These are phyloP conservation scores for Hyposmocoma kahamanoa DNA, from an alignment of 1,140 invertebrate genomes.

Conservation along the genomic window DNA sequence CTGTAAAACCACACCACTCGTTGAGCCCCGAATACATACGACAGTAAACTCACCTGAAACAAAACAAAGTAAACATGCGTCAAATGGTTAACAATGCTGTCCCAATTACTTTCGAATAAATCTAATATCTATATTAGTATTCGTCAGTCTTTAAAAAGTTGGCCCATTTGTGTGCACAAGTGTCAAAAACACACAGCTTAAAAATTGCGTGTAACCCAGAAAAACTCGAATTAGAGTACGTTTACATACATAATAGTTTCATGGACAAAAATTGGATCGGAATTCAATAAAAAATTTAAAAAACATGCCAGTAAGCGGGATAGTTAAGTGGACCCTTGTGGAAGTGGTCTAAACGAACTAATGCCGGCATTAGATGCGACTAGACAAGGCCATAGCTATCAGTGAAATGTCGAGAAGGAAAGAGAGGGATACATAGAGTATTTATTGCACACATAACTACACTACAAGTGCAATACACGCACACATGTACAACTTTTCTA, in stretches of 20 bases:
- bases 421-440: conserved; percentile 67
- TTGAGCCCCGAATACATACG: no score
- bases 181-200: neutral
- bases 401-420: conserved; percentile 71
- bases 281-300: neutral
- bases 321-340: conserved; percentile 30
- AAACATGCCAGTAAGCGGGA: conserved; percentile 12
- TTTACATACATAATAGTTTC: no score
- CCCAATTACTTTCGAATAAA: conserved; percentile 28
- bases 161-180: conserved; percentile 6
- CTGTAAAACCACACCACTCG: no score
- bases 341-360: conserved; percentile 52
- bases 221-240: neutral
- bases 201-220: conserved; percentile 1
- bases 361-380: conserved; percentile 70
- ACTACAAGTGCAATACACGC: conserved; percentile 58
- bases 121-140: conserved; percentile 29
- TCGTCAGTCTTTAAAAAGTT: conserved; percentile 31
- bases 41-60: conserved; percentile 53
- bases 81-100: conserved; percentile 20
- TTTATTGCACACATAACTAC: conserved; percentile 67
- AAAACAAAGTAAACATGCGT: conserved; percentile 24
- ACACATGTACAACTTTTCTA: conserved; percentile 60
- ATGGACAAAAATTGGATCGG: neutral
- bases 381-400: conserved; percentile 72